Evolutionary conservation across 2,113 vertebrate genomes (phyloP).

Genomic region (Origma solitaria): DNA sequence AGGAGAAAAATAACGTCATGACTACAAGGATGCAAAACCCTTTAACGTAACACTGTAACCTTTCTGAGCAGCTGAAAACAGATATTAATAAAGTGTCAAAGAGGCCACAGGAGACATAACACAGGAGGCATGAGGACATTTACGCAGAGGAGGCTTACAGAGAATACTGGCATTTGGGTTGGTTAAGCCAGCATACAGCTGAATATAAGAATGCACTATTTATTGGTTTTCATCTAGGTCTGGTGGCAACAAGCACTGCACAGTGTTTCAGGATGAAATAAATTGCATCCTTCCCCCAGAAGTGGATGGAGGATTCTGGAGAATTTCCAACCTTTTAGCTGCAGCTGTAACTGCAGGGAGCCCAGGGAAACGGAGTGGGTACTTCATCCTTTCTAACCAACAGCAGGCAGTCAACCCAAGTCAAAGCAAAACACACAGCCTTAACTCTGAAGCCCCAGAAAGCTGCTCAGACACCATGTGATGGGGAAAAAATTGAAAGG

Average conservation of each 20-base stretch:
- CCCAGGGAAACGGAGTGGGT: background rate
- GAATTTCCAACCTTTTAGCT: background rate
- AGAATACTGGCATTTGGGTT: background rate
- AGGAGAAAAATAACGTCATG: background rate
- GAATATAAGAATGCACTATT: background rate
- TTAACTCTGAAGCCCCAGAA: background rate
- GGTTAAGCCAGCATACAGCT: background rate
- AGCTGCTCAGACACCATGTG: background rate
- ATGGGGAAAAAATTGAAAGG: background rate
- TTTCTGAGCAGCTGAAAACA: background rate
- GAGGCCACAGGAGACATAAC: background rate
- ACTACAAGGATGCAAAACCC: background rate
- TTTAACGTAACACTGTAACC: background rate
- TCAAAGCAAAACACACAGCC: background rate
- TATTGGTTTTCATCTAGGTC: background rate
- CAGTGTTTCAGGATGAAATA: background rate
- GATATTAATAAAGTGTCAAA: background rate
- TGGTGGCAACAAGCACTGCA: rapidly evolving
- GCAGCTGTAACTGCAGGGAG: background rate
- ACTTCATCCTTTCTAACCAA: background rate
- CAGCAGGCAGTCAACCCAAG: background rate
- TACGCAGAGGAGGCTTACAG: background rate
- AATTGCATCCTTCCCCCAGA: background rate
- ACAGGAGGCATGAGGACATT: background rate
- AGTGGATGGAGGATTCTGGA: background rate